Conservation (phyloP, 2,113 vertebrate species). For the Pleuronectes platessa region DNA sequence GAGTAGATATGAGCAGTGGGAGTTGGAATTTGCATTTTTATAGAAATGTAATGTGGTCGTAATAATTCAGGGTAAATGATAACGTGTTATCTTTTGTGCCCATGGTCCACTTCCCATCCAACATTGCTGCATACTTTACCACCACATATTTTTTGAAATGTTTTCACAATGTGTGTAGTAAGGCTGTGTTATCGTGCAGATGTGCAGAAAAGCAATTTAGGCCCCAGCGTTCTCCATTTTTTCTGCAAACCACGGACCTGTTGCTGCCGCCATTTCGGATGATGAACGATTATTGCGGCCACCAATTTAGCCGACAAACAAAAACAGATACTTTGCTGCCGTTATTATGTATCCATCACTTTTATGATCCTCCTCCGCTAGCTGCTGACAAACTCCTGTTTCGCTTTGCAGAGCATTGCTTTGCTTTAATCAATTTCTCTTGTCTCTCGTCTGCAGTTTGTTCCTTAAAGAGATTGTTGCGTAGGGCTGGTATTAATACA, state of each 20-base stretch:
- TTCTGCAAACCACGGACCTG: slow-evolving; percentile 24
- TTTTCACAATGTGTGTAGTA: neutral
- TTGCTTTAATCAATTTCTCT: slow-evolving; percentile 61
- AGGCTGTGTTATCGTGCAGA: neutral
- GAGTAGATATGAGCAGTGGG: slow-evolving; percentile 34
- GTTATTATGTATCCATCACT: slow-evolving; percentile 66
- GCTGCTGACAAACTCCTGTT: slow-evolving; percentile 47
- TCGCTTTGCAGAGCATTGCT: slow-evolving; percentile 51
- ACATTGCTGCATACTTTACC: neutral
- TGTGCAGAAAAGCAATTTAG: slow-evolving; percentile 13
- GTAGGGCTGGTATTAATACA: slow-evolving; percentile 25
- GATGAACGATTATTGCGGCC: slow-evolving; percentile 49
- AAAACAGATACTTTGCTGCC: slow-evolving; percentile 47
- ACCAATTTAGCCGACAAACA: slow-evolving; percentile 58
- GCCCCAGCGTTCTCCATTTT: slow-evolving; percentile 8
- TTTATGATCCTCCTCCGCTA: slow-evolving; percentile 54
- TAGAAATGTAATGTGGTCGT: slow-evolving; percentile 59
- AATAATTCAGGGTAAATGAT: slow-evolving; percentile 62
- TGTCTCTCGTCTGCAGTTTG: slow-evolving; percentile 39
- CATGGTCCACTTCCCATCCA: slow-evolving; percentile 43
- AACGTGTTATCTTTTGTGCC: slow-evolving; percentile 14
- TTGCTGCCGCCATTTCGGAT: slow-evolving; percentile 32
- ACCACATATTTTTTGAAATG: neutral
- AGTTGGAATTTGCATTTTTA: slow-evolving; percentile 65
- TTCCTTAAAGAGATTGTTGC: slow-evolving; percentile 48